These are phyloP conservation scores for Tinamus major DNA, from an alignment of 2,797 vertebrate genomes.

Conservation along the genomic window DNA sequence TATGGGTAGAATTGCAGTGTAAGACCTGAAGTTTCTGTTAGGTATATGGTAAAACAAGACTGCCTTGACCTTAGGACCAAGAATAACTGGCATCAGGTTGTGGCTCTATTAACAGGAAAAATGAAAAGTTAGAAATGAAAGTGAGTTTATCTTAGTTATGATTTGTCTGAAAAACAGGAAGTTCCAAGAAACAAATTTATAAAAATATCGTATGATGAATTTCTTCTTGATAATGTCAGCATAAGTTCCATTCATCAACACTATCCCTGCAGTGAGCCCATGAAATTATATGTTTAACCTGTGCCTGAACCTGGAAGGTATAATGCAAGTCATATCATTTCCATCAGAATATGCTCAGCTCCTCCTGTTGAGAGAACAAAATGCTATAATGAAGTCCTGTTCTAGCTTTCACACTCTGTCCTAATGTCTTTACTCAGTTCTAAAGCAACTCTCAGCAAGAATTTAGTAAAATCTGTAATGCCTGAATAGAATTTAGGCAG, in stretches of 20 bases:
- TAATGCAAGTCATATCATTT: neutral
- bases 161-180: neutral
- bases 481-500: neutral
- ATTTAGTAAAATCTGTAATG: neutral
- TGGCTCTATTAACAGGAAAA: neutral
- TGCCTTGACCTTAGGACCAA: neutral
- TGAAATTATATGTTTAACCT: neutral
- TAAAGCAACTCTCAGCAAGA: neutral
- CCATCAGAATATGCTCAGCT: neutral
- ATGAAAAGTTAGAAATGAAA: neutral
- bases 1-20: neutral
- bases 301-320: neutral
- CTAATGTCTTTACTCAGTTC: neutral
- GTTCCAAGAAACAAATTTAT: neutral
- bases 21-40: neutral
- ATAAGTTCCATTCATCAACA: neutral
- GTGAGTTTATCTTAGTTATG: neutral
- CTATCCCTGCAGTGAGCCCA: neutral
- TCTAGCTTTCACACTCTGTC: neutral
- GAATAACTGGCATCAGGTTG: neutral
- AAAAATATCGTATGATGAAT: neutral
- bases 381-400: neutral
- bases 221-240: neutral
- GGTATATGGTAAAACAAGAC: neutral
- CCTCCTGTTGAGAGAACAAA: slow-evolving; percentile 9